Evolutionary conservation across 92 coral and sea anemone genomes (phyloP).

Genomic region (Phenganax subtilis): DNA sequence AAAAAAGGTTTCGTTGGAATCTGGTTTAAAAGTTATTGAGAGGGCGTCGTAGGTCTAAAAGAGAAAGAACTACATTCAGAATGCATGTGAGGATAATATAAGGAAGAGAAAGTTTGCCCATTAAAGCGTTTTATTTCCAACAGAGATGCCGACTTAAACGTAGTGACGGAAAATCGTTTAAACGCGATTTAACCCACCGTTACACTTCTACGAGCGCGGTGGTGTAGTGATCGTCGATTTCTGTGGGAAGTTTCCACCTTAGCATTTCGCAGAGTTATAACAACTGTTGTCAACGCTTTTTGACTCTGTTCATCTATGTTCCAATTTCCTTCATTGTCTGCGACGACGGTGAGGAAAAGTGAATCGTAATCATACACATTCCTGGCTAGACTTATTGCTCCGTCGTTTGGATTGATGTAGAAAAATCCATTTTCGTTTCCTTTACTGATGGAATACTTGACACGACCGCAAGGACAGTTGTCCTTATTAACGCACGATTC

Average conservation of each 20-base stretch:
- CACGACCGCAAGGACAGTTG: slow-evolving; percentile 47
- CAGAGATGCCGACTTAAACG: too few relatives aligned
- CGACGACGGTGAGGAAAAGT: slow-evolving; percentile 1
- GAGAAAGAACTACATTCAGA: neutral
- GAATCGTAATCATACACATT: neutral
- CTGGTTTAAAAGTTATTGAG: slow-evolving; percentile 4
- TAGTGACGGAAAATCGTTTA: neutral
- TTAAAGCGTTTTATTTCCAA: neutral
- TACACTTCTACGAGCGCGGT: slow-evolving; percentile 32
- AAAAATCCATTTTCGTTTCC: slow-evolving; percentile 55
- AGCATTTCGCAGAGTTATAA: neutral
- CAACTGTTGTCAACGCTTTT: neutral
- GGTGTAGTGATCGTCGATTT: slow-evolving; percentile 36
- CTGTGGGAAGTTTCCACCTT: neutral
- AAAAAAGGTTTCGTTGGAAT: slow-evolving; percentile 7
- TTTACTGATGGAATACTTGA: slow-evolving; percentile 51
- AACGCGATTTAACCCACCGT: neutral
- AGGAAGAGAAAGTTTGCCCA: neutral
- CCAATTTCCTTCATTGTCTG: slow-evolving; percentile 4
- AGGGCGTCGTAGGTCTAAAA: slow-evolving; percentile 25
- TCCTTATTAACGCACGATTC: slow-evolving; percentile 42
- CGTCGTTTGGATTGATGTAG: slow-evolving; percentile 25
- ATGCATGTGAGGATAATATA: neutral
- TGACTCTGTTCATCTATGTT: slow-evolving; percentile 1
- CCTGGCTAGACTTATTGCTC: slow-evolving; percentile 5